Conservation (phyloP, 2,888 invertebrate genomes). For the Andrena marginata region DNA sequence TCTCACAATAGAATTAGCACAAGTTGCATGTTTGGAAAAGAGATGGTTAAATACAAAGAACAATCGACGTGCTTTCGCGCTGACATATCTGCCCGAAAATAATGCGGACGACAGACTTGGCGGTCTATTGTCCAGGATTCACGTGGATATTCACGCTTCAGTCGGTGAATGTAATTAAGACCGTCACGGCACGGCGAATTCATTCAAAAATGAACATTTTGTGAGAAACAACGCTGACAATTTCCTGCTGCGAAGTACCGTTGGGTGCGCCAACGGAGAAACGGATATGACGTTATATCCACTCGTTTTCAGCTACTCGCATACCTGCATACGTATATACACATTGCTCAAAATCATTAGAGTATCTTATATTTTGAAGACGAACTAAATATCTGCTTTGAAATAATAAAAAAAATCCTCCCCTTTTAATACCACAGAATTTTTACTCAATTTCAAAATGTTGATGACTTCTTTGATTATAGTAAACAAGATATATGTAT, state of each 20-base stretch:
- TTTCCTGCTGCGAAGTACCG: slow-evolving; percentile 61
- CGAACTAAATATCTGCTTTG: background rate
- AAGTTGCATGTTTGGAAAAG: background rate
- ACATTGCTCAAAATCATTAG: slow-evolving; percentile 6
- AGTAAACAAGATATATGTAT: too few relatives aligned
- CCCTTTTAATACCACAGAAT: too few relatives aligned
- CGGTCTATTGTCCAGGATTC: slow-evolving; percentile 32
- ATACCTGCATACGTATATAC: background rate
- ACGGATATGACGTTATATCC: slow-evolving; percentile 61
- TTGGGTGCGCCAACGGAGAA: slow-evolving; percentile 60
- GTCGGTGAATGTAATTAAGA: slow-evolving; percentile 51
- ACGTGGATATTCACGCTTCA: slow-evolving; percentile 45
- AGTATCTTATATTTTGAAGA: background rate
- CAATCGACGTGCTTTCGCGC: background rate
- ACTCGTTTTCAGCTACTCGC: slow-evolving; percentile 7
- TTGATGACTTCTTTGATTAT: background rate
- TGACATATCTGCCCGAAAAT: slow-evolving; percentile 17
- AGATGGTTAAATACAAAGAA: background rate
- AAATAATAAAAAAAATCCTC: background rate
- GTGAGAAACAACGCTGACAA: slow-evolving; percentile 58
- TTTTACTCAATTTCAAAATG: background rate
- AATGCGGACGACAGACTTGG: background rate
- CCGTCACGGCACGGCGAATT: slow-evolving; percentile 65
- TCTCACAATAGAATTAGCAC: too few relatives aligned
- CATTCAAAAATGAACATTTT: slow-evolving; percentile 69